A percentile compares a stretch with the other conserved stretches of the same genome.
These are phyloP conservation scores for Oxyruncus cristatus DNA, from an alignment of 2,113 vertebrate genomes.

Conservation along the genomic window DNA sequence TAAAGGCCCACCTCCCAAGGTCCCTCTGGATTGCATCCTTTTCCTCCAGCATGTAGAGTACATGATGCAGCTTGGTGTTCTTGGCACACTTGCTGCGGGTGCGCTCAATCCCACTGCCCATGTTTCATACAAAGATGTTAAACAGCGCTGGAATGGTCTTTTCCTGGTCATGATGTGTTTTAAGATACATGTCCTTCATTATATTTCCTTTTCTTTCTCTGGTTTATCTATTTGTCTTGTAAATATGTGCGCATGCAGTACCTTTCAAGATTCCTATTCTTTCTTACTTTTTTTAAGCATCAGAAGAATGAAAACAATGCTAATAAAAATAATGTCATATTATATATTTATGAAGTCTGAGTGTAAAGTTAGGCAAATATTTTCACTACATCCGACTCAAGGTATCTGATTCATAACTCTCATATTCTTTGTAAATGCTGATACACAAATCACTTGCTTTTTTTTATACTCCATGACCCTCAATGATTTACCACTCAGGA, in stretches of 20 bases:
- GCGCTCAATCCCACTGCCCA: neutral
- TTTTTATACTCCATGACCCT: neutral
- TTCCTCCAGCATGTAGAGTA: neutral
- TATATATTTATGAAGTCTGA: neutral
- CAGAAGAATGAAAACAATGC: neutral
- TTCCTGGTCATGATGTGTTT: neutral
- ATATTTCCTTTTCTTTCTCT: neutral
- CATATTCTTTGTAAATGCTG: neutral
- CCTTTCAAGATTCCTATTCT: neutral
- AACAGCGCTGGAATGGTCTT: fast-evolving
- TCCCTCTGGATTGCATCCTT: neutral
- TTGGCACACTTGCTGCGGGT: neutral
- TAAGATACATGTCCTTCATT: neutral
- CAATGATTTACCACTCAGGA: neutral
- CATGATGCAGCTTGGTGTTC: neutral
- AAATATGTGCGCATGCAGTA: neutral
- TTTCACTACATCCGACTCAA: neutral
- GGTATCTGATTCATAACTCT: neutral
- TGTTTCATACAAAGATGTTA: neutral
- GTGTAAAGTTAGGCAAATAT: neutral
- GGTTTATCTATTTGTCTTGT: neutral
- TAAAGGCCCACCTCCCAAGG: neutral
- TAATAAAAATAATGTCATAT: neutral
- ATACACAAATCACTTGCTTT: neutral
- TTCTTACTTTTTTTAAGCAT: neutral